A percentile compares a stretch with the other conserved stretches of the same genome.
Evolutionary conservation across 2,113 vertebrate genomes (phyloP).

Genomic region (Synodontis membranacea): DNA sequence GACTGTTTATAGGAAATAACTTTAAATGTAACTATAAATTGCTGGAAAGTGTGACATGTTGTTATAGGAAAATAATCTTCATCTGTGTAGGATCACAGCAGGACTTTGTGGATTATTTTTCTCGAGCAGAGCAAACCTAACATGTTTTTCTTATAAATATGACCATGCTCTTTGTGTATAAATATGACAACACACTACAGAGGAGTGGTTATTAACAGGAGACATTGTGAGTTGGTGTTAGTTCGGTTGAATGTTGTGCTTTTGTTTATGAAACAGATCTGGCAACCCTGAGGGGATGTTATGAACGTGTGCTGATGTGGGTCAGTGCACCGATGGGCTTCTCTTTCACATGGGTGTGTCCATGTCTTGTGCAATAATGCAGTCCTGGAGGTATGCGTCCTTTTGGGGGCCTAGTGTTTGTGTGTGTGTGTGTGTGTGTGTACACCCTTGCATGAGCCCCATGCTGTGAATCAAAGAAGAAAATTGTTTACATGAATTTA

Average conservation of each 20-base stretch:
- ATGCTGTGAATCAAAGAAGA: not conserved
- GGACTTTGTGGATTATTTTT: not conserved
- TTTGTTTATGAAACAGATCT: not conserved
- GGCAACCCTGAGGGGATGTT: conserved; percentile 23
- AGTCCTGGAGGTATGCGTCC: conserved; percentile 22
- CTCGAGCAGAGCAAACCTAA: not conserved
- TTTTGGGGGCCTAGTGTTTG: not conserved
- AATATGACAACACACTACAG: not conserved
- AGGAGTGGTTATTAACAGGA: too few species aligned
- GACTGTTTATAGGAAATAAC: too few species aligned
- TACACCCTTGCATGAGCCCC: not conserved
- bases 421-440: not conserved
- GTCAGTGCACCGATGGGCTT: conserved; percentile 32
- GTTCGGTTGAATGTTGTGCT: not conserved
- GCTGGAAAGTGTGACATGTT: not conserved
- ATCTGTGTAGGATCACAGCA: too few species aligned
- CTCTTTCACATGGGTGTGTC: conserved; percentile 50
- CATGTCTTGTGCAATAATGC: conserved; percentile 29
- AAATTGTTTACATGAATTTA: conserved; percentile 11
- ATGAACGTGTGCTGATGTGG: conserved; percentile 37
- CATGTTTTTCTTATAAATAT: not conserved
- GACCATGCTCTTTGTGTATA: not conserved
- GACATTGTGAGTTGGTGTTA: not conserved
- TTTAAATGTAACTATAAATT: too few species aligned
- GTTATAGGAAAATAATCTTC: not conserved